Evolutionary conservation across 2,888 invertebrate genomes (phyloP).

Genomic region (Cylindroiulus punctatus): DNA sequence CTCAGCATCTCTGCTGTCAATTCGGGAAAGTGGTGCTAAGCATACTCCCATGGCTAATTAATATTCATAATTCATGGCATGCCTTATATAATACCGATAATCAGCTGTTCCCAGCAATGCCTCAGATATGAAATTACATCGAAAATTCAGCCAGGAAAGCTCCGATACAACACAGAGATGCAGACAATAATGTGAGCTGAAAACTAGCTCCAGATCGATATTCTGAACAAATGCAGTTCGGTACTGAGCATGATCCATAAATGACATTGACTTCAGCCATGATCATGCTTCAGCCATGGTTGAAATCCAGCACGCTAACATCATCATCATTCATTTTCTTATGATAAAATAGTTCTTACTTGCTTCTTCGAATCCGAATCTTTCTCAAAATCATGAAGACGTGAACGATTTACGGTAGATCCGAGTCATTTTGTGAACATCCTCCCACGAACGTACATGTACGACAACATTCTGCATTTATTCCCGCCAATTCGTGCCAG

Average conservation of each 20-base stretch:
- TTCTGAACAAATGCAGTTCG: not conserved
- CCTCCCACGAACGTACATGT: too few relatives aligned
- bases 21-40: conserved; percentile 39
- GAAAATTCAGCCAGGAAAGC: not conserved
- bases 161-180: not conserved
- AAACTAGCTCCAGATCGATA: conserved; percentile 13
- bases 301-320: not conserved
- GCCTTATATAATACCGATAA: not conserved
- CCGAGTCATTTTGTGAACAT: not conserved
- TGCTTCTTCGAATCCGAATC: not conserved
- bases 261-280: conserved; percentile 35
- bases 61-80: not conserved
- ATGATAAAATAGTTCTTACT: not conserved
- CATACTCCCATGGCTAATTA: conserved; percentile 51
- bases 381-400: not conserved
- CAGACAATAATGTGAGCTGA: not conserved
- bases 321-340: not conserved
- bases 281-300: too few relatives aligned
- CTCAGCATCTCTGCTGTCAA: conserved; percentile 50
- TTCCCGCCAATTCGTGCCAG: conserved; percentile 29
- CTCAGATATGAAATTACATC: not conserved
- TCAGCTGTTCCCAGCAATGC: not conserved
- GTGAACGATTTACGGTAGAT: not conserved
- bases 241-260: conserved; percentile 28
- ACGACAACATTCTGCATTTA: not conserved